Evolutionary conservation across 2,797 vertebrate genomes (phyloP).

Genomic region (Anabacerthia variegaticeps): DNA sequence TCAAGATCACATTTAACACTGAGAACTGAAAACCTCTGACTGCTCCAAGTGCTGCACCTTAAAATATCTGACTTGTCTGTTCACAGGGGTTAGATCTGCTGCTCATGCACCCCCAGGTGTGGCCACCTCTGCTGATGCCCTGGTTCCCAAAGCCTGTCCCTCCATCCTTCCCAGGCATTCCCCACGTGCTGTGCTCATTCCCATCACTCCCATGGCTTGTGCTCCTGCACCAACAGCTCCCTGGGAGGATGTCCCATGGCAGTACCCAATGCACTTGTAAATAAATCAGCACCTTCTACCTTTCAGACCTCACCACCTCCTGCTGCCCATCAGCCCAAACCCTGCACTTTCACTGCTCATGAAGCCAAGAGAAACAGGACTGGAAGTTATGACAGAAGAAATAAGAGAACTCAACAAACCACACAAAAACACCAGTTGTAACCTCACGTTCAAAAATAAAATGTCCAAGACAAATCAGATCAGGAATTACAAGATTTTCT

Average conservation of each 20-base stretch:
- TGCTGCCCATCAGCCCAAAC: neutral
- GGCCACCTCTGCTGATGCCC: neutral
- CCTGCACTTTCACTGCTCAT: neutral
- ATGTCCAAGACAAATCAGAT: neutral
- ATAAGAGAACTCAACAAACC: neutral
- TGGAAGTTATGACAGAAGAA: neutral
- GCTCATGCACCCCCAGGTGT: neutral
- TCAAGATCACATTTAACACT: neutral
- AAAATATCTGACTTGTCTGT: neutral
- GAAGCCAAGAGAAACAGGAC: neutral
- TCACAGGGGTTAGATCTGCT: neutral
- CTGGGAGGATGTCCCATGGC: neutral
- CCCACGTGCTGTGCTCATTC: neutral
- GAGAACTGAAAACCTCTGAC: neutral
- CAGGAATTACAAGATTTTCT: neutral
- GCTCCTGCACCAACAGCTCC: neutral
- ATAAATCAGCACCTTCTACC: neutral
- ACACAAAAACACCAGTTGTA: neutral
- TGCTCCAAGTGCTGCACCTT: neutral
- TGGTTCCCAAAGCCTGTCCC: neutral
- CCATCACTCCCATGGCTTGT: neutral
- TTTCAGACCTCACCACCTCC: neutral
- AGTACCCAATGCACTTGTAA: neutral
- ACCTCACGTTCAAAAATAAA: neutral
- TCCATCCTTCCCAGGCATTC: neutral